Conservation (phyloP, 2,888 invertebrate species). For the Bombylius discolor region DNA sequence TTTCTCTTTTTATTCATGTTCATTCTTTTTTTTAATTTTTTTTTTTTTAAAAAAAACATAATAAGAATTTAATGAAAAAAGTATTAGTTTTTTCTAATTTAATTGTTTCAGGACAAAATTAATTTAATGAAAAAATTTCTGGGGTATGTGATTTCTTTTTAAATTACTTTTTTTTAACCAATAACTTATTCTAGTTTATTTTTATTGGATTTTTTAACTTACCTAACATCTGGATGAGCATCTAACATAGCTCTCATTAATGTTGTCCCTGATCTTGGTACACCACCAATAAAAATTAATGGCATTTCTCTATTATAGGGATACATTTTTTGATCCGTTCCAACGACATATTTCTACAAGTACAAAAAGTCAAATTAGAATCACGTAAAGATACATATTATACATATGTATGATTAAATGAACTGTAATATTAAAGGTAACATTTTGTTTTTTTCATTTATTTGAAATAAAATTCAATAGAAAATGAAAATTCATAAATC, state of each 20-base stretch:
- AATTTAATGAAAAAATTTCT: not conserved
- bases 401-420: not conserved
- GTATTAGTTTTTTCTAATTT: too few species aligned
- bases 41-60: too few species aligned
- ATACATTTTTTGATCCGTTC: constrained; percentile 50
- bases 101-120: too few species aligned
- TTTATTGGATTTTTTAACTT: constrained; percentile 17
- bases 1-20: too few species aligned
- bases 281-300: constrained; percentile 92
- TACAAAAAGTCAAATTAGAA: constrained; percentile 11
- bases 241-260: constrained; percentile 96
- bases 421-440: too few species aligned
- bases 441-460: too few species aligned
- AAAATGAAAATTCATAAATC: too few species aligned
- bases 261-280: constrained; percentile 94
- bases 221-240: constrained; percentile 91
- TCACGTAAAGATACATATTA: not conserved
- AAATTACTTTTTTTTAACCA: too few species aligned
- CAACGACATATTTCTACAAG: constrained; percentile 49
- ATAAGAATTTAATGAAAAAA: too few species aligned
- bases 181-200: not conserved
- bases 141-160: too few species aligned
- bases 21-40: too few species aligned
- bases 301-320: constrained; percentile 80
- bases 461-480: too few species aligned